Conservation (phyloP, 2,113 vertebrate genomes). For the Rynchops niger region DNA sequence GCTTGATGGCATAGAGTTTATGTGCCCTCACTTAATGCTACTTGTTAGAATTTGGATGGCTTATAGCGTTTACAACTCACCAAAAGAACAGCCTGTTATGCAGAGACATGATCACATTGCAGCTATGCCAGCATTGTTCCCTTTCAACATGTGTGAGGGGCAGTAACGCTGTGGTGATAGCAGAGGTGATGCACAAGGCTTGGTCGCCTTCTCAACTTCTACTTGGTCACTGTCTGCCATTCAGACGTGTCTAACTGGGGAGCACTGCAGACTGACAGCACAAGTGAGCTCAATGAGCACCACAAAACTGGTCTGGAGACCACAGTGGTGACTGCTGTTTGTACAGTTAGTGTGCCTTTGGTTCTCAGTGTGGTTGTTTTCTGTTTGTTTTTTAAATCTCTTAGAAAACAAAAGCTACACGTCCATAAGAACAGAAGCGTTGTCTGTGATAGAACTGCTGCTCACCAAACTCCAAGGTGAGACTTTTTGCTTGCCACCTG, state of each 20-base stretch:
- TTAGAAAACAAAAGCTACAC: slow-evolving; percentile 98
- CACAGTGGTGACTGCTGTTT: neutral
- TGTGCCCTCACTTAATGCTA: neutral
- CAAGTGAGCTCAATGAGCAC: neutral
- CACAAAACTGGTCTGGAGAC: neutral
- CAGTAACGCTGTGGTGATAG: neutral
- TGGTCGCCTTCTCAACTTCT: neutral
- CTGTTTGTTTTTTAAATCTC: neutral
- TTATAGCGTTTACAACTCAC: neutral
- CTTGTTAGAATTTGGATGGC: neutral
- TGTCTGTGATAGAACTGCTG: slow-evolving; percentile 90
- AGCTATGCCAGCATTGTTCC: neutral
- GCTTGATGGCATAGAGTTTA: neutral
- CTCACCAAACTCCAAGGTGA: slow-evolving; percentile 90
- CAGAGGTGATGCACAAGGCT: neutral
- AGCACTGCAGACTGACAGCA: neutral
- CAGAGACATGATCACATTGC: neutral
- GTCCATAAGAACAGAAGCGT: slow-evolving; percentile 92
- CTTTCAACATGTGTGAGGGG: neutral
- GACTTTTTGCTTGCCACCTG: neutral
- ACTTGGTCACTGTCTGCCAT: neutral
- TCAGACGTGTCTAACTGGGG: neutral
- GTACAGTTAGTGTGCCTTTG: neutral
- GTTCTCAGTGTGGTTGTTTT: neutral
- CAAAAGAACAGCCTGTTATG: fast-evolving